These are phyloP conservation scores for Cydia pomonella DNA, from an alignment of 1,140 invertebrate genomes.

Conservation along the genomic window DNA sequence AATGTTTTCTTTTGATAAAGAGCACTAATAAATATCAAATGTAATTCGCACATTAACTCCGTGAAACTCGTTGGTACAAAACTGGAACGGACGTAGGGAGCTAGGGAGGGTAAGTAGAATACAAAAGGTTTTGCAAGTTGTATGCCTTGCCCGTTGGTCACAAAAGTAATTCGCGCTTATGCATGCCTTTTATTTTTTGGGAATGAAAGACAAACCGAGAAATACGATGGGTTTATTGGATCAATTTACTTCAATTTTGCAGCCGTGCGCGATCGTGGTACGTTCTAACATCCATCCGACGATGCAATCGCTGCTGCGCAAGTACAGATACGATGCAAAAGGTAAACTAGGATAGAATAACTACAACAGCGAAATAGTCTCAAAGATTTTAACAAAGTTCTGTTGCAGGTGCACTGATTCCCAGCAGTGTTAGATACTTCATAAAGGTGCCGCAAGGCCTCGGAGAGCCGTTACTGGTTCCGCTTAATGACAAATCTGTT, in stretches of 20 bases:
- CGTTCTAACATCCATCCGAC: constrained; percentile 63
- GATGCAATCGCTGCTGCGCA: constrained; percentile 66
- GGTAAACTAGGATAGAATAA: constrained; percentile 44
- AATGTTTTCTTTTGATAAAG: too few species aligned
- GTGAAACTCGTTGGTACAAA: too few species aligned
- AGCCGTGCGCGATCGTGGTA: constrained; percentile 66
- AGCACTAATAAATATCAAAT: too few species aligned
- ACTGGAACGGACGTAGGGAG: too few species aligned
- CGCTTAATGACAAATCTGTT: constrained; percentile 67
- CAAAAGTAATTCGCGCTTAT: neutral
- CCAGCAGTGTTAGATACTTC: constrained; percentile 71
- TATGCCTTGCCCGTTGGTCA: too few species aligned
- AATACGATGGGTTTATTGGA: neutral
- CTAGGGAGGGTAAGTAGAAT: too few species aligned
- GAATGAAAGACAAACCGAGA: too few species aligned
- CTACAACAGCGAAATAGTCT: neutral
- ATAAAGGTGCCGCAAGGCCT: constrained; percentile 63
- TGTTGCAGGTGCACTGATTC: constrained; percentile 65
- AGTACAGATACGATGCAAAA: constrained; percentile 68
- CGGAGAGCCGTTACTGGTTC: constrained; percentile 54
- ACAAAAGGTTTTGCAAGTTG: too few species aligned
- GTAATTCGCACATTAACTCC: too few species aligned
- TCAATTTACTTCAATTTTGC: constrained; percentile 40
- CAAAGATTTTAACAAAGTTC: neutral
- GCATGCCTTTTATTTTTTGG: too few species aligned